Conservation (phyloP, 1,140 invertebrate species). For the Pemphigus obesinymphae region DNA sequence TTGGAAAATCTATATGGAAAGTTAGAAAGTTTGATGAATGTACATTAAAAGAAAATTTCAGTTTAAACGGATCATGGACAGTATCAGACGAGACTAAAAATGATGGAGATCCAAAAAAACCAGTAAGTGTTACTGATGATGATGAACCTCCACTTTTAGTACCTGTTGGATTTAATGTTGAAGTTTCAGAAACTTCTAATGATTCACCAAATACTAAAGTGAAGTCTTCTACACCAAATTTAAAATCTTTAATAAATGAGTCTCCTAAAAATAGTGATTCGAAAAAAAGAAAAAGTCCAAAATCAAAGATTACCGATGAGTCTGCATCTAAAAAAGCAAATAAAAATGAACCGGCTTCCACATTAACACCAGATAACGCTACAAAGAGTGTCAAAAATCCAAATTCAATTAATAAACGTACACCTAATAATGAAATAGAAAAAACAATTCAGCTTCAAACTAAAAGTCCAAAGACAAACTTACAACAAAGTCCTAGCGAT, state of each 20-base stretch:
- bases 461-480: neutral
- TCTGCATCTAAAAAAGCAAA: neutral
- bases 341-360: neutral
- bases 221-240: neutral
- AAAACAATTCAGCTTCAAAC: neutral
- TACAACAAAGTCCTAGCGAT: neutral
- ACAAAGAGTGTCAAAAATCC: neutral
- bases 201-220: neutral
- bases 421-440: neutral
- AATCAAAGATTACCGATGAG: neutral
- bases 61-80: constrained; percentile 24
- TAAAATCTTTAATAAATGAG: neutral
- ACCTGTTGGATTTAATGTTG: constrained; percentile 17
- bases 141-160: neutral
- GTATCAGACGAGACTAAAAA: constrained; percentile 18
- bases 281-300: constrained; percentile 2
- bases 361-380: neutral
- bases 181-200: neutral
- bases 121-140: neutral
- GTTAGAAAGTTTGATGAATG: constrained; percentile 17
- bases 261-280: neutral
- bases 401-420: neutral
- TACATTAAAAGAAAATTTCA: constrained; percentile 10
- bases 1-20: constrained; percentile 39
- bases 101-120: neutral